Conservation (phyloP, 1,140 invertebrate genomes). For the Antheraea mylitta region DNA sequence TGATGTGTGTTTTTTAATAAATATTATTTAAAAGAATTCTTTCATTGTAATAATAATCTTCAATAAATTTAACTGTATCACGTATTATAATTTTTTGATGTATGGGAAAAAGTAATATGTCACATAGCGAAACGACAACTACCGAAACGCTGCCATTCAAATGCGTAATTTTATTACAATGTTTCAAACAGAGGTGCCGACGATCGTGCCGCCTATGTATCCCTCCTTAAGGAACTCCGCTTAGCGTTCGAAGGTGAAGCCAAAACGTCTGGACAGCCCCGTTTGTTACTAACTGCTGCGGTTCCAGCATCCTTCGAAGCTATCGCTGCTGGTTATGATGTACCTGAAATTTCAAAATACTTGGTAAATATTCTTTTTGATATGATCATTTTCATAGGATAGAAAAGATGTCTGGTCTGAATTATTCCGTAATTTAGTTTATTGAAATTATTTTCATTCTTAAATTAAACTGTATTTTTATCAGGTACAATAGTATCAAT, state of each 20-base stretch:
- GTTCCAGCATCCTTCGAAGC: constrained; percentile 96
- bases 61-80: no score
- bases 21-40: no score
- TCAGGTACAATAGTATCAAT: no score
- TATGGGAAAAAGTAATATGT: no score
- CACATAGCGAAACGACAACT: neutral
- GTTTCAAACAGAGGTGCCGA: constrained; percentile 84
- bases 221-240: constrained; percentile 90
- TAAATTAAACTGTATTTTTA: no score
- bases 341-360: constrained; percentile 96
- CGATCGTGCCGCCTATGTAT: constrained; percentile 90
- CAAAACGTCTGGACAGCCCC: constrained; percentile 86
- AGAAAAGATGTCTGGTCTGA: no score
- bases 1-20: no score
- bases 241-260: constrained; percentile 95
- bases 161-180: neutral
- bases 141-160: neutral
- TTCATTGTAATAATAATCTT: no score
- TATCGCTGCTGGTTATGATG: constrained; percentile 95
- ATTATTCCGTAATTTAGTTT: no score
- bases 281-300: constrained; percentile 92
- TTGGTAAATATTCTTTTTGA: constrained; percentile 66
- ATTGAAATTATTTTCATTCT: no score
- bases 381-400: no score
- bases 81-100: no score